Evolutionary conservation across 2,888 invertebrate genomes (phyloP).

Genomic region (Caenorhabditis sp.): DNA sequence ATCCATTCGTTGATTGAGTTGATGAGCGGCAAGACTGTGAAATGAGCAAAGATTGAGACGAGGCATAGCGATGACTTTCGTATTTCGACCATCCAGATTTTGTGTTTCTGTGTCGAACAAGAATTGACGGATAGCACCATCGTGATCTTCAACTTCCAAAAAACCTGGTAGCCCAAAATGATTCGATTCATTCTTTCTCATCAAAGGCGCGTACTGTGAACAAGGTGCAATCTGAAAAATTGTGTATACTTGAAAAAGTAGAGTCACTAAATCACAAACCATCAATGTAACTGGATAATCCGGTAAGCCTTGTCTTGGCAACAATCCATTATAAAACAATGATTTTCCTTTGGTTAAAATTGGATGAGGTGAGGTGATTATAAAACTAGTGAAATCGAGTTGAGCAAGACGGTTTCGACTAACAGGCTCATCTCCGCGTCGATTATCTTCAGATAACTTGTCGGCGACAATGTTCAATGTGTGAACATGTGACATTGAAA

Average conservation of each 20-base stretch:
- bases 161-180: slow-evolving; percentile 56
- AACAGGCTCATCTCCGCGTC: slow-evolving; percentile 49
- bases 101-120: slow-evolving; percentile 54
- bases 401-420: slow-evolving; percentile 40
- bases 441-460: slow-evolving; percentile 38
- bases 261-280: slow-evolving; percentile 40
- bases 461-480: slow-evolving; percentile 48
- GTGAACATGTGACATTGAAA: slow-evolving; percentile 45
- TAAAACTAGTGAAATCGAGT: slow-evolving; percentile 47
- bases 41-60: slow-evolving; percentile 59
- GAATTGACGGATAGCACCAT: slow-evolving; percentile 53
- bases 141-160: slow-evolving; percentile 61
- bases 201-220: slow-evolving; percentile 61
- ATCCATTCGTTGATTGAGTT: slow-evolving; percentile 56
- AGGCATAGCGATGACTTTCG: slow-evolving; percentile 60
- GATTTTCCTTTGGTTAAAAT: slow-evolving; percentile 56
- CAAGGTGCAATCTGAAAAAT: slow-evolving; percentile 57
- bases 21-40: slow-evolving; percentile 61
- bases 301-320: slow-evolving; percentile 38
- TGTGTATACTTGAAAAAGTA: no score
- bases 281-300: slow-evolving; percentile 59
- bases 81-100: slow-evolving; percentile 50
- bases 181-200: slow-evolving; percentile 57
- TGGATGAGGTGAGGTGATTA: slow-evolving; percentile 51
- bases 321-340: slow-evolving; percentile 57